Evolutionary conservation across 2,797 vertebrate species (phyloP), one percentile per base, ranked within the genome.

Genomic region (Falco biarmicus): DNA sequence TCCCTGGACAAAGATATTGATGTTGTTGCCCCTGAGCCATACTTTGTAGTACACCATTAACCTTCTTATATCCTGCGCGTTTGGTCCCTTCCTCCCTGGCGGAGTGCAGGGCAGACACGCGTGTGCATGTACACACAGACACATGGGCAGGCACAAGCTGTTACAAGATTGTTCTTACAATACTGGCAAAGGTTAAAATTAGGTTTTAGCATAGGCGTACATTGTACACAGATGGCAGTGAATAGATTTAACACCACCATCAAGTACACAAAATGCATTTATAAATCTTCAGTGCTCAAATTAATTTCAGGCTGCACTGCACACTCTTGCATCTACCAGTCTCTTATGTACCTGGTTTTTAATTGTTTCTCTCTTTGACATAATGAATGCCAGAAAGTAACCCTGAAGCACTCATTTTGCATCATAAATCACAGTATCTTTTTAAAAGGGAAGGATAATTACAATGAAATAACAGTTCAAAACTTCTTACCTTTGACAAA

Each of bases 351-450:
- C 76, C 86, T 93, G 69, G n/a, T 13, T 94, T 93, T 95, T 97
- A 97, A 98, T 97, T 96, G 94, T 95, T 97, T 98, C 80, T 97
- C 79, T 77, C 84, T 75, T 74, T 94, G 91, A 96, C 63, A 91
- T 93, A 95, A 96, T 93, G 94, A 97, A 97, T 97, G 77, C 53
- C 76, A 94, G 90, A 94, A 95, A 94, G 90, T 93, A 98, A 96
- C 80, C 95, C 94, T 66, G 80, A 74, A 97, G 96, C 94, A 94
- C 48, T 82, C 93, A 95, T 94, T 94, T 94, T 91, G 86, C 68
- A 89, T 95, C 95, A 97, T 97, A 98, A 98, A 97, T 98, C 97
- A 97, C 85, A 68, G 81, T 96, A 94, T 95, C 79, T 96, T 97
- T 98, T 90, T 87, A 92, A 97, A 97, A 96, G 63, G 59, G 91